Conservation (phyloP, 2,797 vertebrate genomes). For the Alcedo quadribrachys region DNA sequence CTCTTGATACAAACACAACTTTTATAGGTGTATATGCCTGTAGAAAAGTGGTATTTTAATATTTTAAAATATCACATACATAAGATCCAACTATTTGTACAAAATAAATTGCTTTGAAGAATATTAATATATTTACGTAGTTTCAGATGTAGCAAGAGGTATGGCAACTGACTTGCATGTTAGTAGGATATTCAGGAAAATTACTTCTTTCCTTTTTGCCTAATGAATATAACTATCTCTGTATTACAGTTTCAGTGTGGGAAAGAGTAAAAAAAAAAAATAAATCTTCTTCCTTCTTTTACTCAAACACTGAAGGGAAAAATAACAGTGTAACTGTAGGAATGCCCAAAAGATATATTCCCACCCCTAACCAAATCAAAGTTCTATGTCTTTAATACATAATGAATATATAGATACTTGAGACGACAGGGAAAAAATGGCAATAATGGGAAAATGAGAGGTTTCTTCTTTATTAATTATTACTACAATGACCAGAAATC, state of each 20-base stretch:
- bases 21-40: background rate
- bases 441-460: background rate
- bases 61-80: background rate
- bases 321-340: background rate
- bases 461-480: background rate
- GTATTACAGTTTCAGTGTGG: background rate
- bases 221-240: background rate
- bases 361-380: background rate
- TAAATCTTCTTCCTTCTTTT: background rate
- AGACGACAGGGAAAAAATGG: background rate
- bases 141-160: background rate
- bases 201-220: background rate
- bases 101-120: background rate
- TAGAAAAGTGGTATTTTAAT: background rate
- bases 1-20: background rate
- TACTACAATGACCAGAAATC: background rate
- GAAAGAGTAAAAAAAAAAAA: background rate
- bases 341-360: background rate
- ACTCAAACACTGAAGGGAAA: background rate
- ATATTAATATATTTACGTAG: background rate
- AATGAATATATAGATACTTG: background rate
- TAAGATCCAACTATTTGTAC: background rate
- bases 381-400: background rate
- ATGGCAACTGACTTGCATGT: background rate
- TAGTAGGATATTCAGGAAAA: background rate